Evolutionary conservation across 2,888 invertebrate species (phyloP).

Genomic region (Eupithecia centaureata): DNA sequence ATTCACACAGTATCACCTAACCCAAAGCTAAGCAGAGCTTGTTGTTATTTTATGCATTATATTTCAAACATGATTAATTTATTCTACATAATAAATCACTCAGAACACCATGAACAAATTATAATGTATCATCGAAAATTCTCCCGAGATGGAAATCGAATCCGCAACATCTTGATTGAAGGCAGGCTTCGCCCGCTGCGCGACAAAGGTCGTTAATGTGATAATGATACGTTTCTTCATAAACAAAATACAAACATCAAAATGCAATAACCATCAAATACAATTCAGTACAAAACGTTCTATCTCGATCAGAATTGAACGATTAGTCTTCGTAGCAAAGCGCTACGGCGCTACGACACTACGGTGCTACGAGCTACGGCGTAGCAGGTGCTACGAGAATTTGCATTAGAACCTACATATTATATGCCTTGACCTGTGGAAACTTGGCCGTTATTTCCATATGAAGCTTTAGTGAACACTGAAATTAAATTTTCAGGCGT

Average conservation of each 20-base stretch:
- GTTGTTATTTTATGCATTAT: too few species aligned
- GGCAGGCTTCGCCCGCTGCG: too few species aligned
- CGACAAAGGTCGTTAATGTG: too few species aligned
- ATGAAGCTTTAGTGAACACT: slow-evolving; percentile 3
- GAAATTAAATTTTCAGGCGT: not conserved
- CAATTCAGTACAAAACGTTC: slow-evolving; percentile 24
- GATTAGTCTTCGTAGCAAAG: slow-evolving; percentile 35
- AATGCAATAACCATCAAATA: not conserved
- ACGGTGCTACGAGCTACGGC: slow-evolving; percentile 42
- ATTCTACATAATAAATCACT: too few species aligned
- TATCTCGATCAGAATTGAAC: slow-evolving; percentile 33
- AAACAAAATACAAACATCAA: not conserved
- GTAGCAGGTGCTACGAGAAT: slow-evolving; percentile 42
- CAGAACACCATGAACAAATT: too few species aligned
- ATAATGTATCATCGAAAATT: too few species aligned
- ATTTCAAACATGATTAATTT: too few species aligned
- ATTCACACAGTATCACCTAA: too few species aligned
- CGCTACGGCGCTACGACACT: slow-evolving; percentile 37
- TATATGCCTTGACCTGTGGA: slow-evolving; percentile 33
- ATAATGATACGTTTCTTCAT: not conserved
- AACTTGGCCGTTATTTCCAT: slow-evolving; percentile 26
- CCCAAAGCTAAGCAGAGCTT: too few species aligned
- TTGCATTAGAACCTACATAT: slow-evolving; percentile 27
- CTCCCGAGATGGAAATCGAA: too few species aligned
- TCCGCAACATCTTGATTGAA: too few species aligned